Percentiles rank a stretch among this genome's conserved stretches.
phyloP scores from a whole-genome alignment of 2,888 invertebrate species.

The Euproctis similis region DNA sequence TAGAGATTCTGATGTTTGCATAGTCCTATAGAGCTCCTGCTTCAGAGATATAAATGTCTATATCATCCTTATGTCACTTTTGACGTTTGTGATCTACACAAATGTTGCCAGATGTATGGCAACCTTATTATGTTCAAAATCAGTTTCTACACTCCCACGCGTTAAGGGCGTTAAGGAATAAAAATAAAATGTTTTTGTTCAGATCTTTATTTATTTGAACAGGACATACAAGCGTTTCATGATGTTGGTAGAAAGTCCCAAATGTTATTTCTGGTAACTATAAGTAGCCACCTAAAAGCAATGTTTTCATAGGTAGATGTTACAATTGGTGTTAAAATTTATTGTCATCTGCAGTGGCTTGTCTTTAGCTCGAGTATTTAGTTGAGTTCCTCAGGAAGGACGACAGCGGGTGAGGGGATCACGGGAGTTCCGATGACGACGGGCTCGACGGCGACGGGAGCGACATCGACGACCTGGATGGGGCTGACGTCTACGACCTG shows the following conservation, averaged over 20 bases:
- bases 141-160: too few relatives aligned
- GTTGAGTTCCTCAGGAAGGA: constrained; percentile 20
- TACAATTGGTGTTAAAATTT: neutral
- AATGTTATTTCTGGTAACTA: constrained; percentile 14
- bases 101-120: too few relatives aligned
- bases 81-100: too few relatives aligned
- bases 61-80: too few relatives aligned
- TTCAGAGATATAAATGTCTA: too few relatives aligned
- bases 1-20: too few relatives aligned
- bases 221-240: constrained; percentile 8
- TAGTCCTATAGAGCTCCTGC: too few relatives aligned
- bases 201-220: constrained; percentile 1
- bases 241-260: constrained; percentile 17
- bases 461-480: constrained; percentile 1
- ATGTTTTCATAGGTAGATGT: constrained; percentile 4
- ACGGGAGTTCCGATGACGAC: constrained; percentile 20
- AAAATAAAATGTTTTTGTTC: neutral
- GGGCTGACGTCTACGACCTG: constrained; percentile 4
- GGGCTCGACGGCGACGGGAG: constrained; percentile 11
- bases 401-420: constrained; percentile 25
- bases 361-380: neutral
- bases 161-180: too few relatives aligned
- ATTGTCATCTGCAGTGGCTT: neutral
- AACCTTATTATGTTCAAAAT: too few relatives aligned
- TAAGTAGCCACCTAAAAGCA: constrained; percentile 16